phyloP scores from a whole-genome alignment of 2,113 vertebrate genomes.

The Hippolais icterina region DNA sequence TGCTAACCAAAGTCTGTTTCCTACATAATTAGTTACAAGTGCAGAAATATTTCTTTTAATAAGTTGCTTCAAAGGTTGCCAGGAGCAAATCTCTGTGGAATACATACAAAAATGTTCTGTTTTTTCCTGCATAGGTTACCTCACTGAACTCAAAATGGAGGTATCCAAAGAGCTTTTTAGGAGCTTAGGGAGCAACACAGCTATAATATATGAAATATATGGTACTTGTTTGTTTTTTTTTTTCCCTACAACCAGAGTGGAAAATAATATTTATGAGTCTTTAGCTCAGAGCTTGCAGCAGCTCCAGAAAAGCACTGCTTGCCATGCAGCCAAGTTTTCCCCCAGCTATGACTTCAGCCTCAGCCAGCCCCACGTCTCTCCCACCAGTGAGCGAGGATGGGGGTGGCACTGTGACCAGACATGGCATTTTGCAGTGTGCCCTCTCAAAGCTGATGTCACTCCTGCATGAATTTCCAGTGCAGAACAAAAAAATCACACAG shows the following conservation, averaged over 20 bases:
- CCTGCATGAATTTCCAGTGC: neutral
- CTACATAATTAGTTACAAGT: neutral
- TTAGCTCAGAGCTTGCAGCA: neutral
- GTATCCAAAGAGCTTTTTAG: neutral
- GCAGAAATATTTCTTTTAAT: neutral
- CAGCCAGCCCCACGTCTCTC: neutral
- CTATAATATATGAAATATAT: neutral
- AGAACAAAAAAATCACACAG: constrained; percentile 27
- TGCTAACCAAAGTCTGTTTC: neutral
- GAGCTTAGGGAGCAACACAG: neutral
- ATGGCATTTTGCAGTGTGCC: neutral
- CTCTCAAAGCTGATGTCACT: neutral
- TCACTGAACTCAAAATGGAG: neutral
- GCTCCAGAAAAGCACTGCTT: neutral
- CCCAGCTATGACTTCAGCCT: neutral
- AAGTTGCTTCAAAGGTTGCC: neutral
- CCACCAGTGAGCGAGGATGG: neutral
- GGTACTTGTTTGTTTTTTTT: neutral
- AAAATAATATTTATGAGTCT: neutral
- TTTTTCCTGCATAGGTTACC: neutral
- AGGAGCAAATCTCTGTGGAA: neutral
- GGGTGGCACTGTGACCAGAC: neutral
- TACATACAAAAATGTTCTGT: neutral
- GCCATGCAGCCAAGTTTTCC: neutral
- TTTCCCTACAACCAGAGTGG: neutral